Base-by-base conservation (phyloP, 37 sponge, comb jelly and placozoan genomes). In the Hormiphora californensis region DNA sequence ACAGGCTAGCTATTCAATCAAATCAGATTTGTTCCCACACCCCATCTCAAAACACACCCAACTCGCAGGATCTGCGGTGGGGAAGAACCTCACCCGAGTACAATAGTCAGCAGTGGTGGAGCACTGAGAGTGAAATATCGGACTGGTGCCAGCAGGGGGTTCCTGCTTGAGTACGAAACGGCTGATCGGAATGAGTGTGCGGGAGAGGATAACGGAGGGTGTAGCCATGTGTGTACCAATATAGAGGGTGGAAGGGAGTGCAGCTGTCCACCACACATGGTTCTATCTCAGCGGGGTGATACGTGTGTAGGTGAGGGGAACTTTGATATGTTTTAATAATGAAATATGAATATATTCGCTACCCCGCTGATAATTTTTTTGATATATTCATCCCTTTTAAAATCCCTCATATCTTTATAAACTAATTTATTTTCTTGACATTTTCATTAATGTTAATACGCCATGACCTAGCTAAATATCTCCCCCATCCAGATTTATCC, bases 81-180 rank as follows among this genome's bases (percentile, higher is more conserved):
- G 61, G 7, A 49, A 57, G n/a, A 23, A 28, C 61, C 7, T 57
- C n/a, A 28, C 3, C 30, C 61, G 30, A 57, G 15, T 49, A 49
- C 53, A 49, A 49, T 9, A 15, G 9, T 49, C 53, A 49, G 15
- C 53, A 23, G 30, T 19, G 61, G 61, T 30, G 27, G 27, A 57
- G 27, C 30, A 49, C 53, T 15, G 9, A 49, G 9, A 9, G 15
- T 15, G 53, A 49, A 15, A 49, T 49, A 9, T 15, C 15, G 53
- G 15, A 9, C 53, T 49, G 81, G 81, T 1, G 40, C 81, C 2
- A 46, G 81, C 4, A 27, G 81, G 8, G 81, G 81, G 23, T 73
- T 32, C 81, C 81, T 73, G 27, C 81, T 73, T 22, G 81, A 73
- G 81, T 73, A 43, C 25, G 81, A 73, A 28, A 73, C 46, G 1